A percentile compares a stretch with the other conserved stretches of the same genome.
Conservation (phyloP, 1,140 invertebrate genomes). For the Phymastichus coffea region DNA sequence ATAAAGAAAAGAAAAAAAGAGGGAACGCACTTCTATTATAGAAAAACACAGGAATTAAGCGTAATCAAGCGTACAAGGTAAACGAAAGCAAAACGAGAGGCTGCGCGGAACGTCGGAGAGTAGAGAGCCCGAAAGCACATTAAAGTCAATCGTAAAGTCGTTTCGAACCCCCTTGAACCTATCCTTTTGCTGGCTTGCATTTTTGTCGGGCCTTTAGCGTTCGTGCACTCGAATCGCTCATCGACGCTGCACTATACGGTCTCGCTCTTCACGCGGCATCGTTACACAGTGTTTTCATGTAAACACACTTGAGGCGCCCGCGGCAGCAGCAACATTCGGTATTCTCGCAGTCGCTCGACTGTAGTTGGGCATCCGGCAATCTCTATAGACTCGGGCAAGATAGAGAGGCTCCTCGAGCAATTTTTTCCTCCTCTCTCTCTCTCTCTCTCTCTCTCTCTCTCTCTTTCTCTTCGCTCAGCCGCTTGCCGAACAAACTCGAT, state of each 20-base stretch:
- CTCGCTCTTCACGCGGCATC: constrained; percentile 30
- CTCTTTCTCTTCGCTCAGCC: constrained; percentile 19
- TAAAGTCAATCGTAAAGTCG: constrained; percentile 25
- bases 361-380: constrained; percentile 47
- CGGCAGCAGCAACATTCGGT: constrained; percentile 50
- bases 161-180: constrained; percentile 38
- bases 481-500: constrained; percentile 33
- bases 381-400: constrained; percentile 29
- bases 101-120: not conserved
- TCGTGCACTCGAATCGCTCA: constrained; percentile 23
- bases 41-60: constrained; percentile 20
- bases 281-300: constrained; percentile 44
- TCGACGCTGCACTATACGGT: constrained; percentile 34
- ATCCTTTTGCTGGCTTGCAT: constrained; percentile 21
- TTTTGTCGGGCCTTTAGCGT: constrained; percentile 21
- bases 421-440: constrained; percentile 21
- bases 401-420: not conserved
- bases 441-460: constrained; percentile 14
- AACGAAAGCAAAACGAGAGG: constrained; percentile 12
- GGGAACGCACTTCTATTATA: not conserved
- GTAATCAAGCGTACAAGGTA: constrained; percentile 9
- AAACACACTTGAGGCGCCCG: constrained; percentile 41
- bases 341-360: constrained; percentile 48
- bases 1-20: not conserved
- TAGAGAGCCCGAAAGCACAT: not conserved